Evolutionary conservation across 30 jellyfish, hydroid and myxozoan genomes (phyloP).

Genomic region (Pelagia noctiluca): DNA sequence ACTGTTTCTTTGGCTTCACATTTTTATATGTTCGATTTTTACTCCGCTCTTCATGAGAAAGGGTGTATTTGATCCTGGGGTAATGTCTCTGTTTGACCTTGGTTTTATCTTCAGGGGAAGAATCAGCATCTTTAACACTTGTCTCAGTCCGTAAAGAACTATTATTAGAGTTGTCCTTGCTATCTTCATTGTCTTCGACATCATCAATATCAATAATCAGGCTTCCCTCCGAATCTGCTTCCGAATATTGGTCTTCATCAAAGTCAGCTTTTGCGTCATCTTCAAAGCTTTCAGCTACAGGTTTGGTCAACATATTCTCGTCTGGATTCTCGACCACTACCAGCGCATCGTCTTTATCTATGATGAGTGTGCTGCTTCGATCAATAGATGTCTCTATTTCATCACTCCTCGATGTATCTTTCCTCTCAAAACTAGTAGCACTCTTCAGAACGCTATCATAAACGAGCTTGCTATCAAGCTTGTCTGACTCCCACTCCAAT

Average conservation of each 20-base stretch:
- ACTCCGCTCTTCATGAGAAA: slow-evolving; percentile 64
- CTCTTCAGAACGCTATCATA: too few species aligned
- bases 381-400: too few species aligned
- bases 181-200: background rate
- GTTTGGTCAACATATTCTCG: background rate
- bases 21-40: slow-evolving; percentile 45
- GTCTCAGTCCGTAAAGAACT: background rate
- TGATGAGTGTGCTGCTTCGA: too few species aligned
- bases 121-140: background rate
- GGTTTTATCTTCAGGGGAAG: slow-evolving; percentile 1
- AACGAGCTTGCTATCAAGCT: too few species aligned
- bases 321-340: background rate
- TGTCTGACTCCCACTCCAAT: too few species aligned
- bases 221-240: slow-evolving; percentile 49
- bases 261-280: slow-evolving; percentile 25
- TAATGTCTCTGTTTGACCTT: slow-evolving; percentile 26
- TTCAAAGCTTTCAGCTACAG: background rate
- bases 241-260: slow-evolving; percentile 23
- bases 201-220: slow-evolving; percentile 52
- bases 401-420: too few species aligned
- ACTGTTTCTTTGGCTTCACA: background rate
- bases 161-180: background rate
- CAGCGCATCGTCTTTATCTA: too few species aligned
- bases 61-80: slow-evolving; percentile 60
- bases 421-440: too few species aligned